A percentile compares a stretch with the other conserved stretches of the same genome.
Evolutionary conservation across 1,140 invertebrate species (phyloP).

Genomic region (Leptinotarsa texana): DNA sequence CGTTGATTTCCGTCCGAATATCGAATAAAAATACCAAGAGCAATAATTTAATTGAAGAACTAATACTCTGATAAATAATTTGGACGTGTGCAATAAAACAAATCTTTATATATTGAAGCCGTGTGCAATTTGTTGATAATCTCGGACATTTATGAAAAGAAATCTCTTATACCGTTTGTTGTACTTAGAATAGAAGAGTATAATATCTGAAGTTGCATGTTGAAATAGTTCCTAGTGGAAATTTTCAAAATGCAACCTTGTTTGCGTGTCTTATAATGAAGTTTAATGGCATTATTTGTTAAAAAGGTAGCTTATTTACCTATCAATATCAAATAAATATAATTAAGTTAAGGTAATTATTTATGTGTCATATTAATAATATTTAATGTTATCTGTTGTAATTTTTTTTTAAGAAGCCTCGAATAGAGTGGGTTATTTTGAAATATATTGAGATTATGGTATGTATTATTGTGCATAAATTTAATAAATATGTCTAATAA

Average conservation of each 20-base stretch:
- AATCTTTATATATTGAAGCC: constrained; percentile 12
- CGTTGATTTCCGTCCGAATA: constrained; percentile 29
- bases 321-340: constrained; percentile 30
- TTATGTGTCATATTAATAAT: constrained; percentile 43
- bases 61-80: constrained; percentile 26
- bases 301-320: constrained; percentile 38
- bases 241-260: not conserved
- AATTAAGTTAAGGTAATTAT: constrained; percentile 32
- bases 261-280: constrained; percentile 18
- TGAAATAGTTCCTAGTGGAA: not conserved
- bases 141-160: constrained; percentile 18
- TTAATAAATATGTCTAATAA: constrained; percentile 38
- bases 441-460: constrained; percentile 34
- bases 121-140: constrained; percentile 27
- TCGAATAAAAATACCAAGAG: constrained; percentile 3
- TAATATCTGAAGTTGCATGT: not conserved
- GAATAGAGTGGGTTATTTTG: constrained; percentile 25
- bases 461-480: constrained; percentile 39
- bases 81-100: constrained; percentile 19
- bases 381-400: constrained; percentile 40
- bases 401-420: constrained; percentile 26
- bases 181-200: constrained; percentile 35
- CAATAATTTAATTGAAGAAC: constrained; percentile 10
- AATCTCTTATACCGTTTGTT: constrained; percentile 33
- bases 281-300: constrained; percentile 35